phyloP scores from a whole-genome alignment of 2,113 vertebrate genomes.

The Cervus canadensis region DNA sequence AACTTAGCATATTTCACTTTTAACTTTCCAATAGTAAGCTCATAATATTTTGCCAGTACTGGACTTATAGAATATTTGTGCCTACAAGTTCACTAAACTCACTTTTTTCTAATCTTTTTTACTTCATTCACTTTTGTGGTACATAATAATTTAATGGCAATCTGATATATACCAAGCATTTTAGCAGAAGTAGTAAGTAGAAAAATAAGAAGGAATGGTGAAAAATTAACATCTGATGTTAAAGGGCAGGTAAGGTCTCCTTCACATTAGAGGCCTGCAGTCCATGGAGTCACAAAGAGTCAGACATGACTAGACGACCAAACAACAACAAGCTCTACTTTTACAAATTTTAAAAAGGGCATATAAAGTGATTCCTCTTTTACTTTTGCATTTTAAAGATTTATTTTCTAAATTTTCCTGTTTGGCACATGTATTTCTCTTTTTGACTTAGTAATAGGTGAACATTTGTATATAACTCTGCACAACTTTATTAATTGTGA shows the following conservation, averaged over 20 bases:
- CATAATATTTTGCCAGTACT: background rate
- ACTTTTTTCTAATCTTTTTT: background rate
- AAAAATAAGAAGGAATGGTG: background rate
- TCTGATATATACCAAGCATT: background rate
- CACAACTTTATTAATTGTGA: background rate
- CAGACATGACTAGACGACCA: background rate
- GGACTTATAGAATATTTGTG: background rate
- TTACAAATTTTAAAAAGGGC: background rate
- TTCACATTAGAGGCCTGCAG: background rate
- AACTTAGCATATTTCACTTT: background rate
- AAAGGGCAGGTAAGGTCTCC: background rate
- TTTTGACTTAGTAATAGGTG: background rate
- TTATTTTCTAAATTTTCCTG: background rate
- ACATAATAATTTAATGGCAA: background rate
- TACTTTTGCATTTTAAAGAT: background rate
- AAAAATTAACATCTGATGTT: conserved; percentile 3
- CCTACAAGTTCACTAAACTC: background rate
- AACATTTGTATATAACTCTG: background rate
- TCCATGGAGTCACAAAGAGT: background rate
- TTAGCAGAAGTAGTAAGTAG: background rate
- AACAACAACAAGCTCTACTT: background rate
- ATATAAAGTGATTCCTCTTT: background rate
- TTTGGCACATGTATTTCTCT: background rate
- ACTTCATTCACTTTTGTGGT: background rate
- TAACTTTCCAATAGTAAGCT: background rate